Base-by-base conservation (phyloP, 2,113 vertebrate species). In the Hymenochirus boettgeri region DNA sequence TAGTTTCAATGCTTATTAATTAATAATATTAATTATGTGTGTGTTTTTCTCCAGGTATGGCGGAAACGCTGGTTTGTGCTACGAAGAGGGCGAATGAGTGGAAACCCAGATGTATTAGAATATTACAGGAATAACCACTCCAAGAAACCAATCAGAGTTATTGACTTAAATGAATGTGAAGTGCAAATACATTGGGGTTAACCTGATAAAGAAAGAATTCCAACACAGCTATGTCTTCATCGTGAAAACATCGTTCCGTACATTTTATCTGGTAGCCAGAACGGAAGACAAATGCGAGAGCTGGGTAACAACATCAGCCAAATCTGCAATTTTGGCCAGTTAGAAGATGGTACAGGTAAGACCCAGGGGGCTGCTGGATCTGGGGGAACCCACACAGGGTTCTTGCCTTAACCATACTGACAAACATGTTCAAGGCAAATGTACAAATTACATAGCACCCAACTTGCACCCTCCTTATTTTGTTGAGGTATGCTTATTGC, bases 191-290 rank as follows among this genome's bases (percentile, higher is more conserved):
- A 81, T 79, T 0, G 93, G 91, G 6, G 86, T 90, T 8, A 88
- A 83, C 57, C 83, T 91, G 29, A 80, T 95, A 58, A 92, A 85
- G 77, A 87, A 93, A 23, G 91, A 96, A 59, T 94, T 98, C 70
- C 87, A 92, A 47, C 92, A 94, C 66, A 91, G 93, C 72, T 97
- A 92, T 0, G 85, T 97, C 23, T 99, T 99, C 58, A 85, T 95
- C 15, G 93, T 99, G 39, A 95, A 94, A 73, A 99, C 96, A 0
- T 77, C 88, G 1, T 86, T 85, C 9, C 93, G 96, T 2, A 83
- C 93, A 55, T 99, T 97, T 76, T 99, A 98, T 80, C 86, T 99
- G 76, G 91, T 99, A 74, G 96, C 96, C 79, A 95, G 97, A 76
- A 98, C 93, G 0, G 92, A 96, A 72, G 93, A 94, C 66, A 96